phyloP scores from a whole-genome alignment of 2,113 vertebrate genomes.

The Epinephelus lanceolatus region DNA sequence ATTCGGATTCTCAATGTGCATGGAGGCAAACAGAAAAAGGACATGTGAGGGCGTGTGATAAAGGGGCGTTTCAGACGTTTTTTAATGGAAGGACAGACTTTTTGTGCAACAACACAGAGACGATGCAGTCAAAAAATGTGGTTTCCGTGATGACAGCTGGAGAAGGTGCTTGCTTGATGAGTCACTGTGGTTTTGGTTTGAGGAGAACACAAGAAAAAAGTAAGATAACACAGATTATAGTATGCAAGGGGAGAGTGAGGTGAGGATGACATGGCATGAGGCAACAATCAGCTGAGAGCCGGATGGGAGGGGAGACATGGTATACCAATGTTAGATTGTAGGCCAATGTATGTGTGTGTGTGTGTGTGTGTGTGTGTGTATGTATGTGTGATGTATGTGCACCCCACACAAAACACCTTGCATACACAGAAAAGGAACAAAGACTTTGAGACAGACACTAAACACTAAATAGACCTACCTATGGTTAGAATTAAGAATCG shows the following conservation, averaged over 20 bases:
- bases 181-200: conserved; percentile 46
- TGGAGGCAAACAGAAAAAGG: conserved; percentile 26
- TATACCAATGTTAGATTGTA: conserved; percentile 50
- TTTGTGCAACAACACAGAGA: conserved; percentile 58
- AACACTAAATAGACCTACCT: conserved; percentile 85
- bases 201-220: conserved; percentile 33
- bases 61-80: conserved; percentile 45
- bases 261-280: conserved; percentile 71
- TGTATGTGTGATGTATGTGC: conserved; percentile 49
- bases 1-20: conserved; percentile 14
- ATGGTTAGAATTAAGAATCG: conserved; percentile 80
- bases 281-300: conserved; percentile 69
- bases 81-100: conserved; percentile 67
- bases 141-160: conserved; percentile 34
- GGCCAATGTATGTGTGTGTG: conserved; percentile 36
- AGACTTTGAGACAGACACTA: conserved; percentile 79
- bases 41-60: conserved; percentile 15
- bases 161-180: conserved; percentile 66
- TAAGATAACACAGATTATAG: conserved; percentile 50
- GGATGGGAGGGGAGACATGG: conserved; percentile 61
- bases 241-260: conserved; percentile 47
- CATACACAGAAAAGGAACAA: conserved; percentile 70
- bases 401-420: conserved; percentile 62
- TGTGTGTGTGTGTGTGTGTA: conserved; percentile 40
- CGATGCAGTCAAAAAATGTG: conserved; percentile 34